Evolutionary conservation across 2,113 vertebrate genomes (phyloP), one percentile per base, ranked within the genome.

Genomic region (Nematolebias whitei): DNA sequence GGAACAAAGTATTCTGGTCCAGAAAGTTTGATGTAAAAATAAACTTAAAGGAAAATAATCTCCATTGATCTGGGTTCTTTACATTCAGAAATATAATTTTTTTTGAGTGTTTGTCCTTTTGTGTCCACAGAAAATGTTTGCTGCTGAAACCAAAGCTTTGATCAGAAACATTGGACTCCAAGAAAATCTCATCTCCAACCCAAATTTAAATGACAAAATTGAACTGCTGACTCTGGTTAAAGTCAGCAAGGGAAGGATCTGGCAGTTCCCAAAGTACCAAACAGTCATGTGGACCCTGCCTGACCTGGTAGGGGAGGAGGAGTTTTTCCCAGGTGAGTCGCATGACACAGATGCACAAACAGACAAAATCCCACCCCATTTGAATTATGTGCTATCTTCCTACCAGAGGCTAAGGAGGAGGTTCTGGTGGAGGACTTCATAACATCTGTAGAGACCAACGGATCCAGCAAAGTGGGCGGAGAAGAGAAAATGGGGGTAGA

Each of bases 181-280:
- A 14, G 20, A 24, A 12, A 20, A 40, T 18, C 67, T 70, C 24
- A 61, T 70, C 29, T 2, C 66, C 15, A 68, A 68, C 19, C 7
- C 40, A 0, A 49, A 59, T 5, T 15, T 68, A 18, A 59, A 51
- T 13, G 1, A 51, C 1, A 68, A 44, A 19, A 18, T 68, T 35
- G 66, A 68, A 2, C 47, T 68, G 2, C 47, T 68, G 55, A 68
- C 54, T n/a, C 55, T 68, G 38, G 66, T 68, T 35, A 50, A 50
- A 50, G 66, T 68, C 55, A 59, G 45, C 1, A 4, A 68, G 47
- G 24, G 55, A 7, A 15, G 24, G 1, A 32, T 68, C 55, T 68
- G 55, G 47, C 10, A 19, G 0, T 0, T 51, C 7, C 19, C 38
- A 20, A 68, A 68, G 47, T 68, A 59, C 47, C 40, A 5, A 38